Percentiles rank a stretch among this genome's conserved stretches.
Conservation (phyloP, 2,113 vertebrate genomes). For the Gopherus flavomarginatus region DNA sequence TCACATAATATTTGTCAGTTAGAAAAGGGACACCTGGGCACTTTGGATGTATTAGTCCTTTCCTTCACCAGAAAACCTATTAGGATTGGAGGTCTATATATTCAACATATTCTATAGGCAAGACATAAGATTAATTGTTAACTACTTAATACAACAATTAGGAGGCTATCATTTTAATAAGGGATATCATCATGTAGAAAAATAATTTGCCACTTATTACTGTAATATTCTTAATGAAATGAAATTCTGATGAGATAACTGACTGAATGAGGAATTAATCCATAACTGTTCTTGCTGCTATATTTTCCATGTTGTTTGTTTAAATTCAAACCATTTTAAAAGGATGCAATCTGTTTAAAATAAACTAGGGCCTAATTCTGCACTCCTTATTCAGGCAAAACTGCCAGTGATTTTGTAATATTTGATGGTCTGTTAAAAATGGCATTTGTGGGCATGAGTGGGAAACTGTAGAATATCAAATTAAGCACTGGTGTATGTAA, state of each 20-base stretch:
- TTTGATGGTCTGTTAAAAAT: too few species aligned
- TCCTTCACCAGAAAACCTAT: too few species aligned
- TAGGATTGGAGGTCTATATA: too few species aligned
- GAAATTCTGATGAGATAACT: neutral
- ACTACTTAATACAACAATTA: neutral
- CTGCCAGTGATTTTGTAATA: too few species aligned
- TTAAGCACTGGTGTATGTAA: too few species aligned
- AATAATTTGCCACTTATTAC: neutral
- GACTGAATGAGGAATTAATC: neutral
- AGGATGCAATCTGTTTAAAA: too few species aligned
- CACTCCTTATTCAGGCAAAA: too few species aligned
- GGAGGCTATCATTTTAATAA: neutral
- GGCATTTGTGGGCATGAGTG: too few species aligned
- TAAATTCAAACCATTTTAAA: too few species aligned
- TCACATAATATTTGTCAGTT: fast-evolving
- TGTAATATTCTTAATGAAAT: neutral
- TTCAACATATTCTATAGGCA: neutral
- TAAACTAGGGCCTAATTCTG: too few species aligned
- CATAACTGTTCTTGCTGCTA: neutral
- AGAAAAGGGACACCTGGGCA: neutral
- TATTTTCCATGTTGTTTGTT: neutral
- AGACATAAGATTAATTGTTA: neutral
- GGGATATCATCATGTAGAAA: neutral
- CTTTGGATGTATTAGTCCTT: too few species aligned
- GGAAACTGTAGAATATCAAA: too few species aligned